phyloP scores from a whole-genome alignment of 2,113 vertebrate genomes.

The Ophiodon elongatus region DNA sequence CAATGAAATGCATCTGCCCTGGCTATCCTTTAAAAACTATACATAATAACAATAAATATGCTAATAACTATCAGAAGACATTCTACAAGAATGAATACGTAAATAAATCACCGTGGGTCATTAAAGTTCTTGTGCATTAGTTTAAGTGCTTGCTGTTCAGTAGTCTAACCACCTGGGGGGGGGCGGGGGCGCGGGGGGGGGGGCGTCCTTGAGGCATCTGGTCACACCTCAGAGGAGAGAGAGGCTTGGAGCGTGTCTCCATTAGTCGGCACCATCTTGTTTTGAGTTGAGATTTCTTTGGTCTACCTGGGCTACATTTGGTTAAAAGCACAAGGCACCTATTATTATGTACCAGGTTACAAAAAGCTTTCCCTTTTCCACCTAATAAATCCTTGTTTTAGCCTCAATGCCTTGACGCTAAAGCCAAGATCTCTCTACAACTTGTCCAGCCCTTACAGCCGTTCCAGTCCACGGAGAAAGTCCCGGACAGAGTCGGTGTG shows the following conservation, averaged over 20 bases:
- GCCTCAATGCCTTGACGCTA: not conserved
- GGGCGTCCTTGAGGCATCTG: too few relatives aligned
- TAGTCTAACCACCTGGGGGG: too few relatives aligned
- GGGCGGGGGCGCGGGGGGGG: too few relatives aligned
- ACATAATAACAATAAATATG: too few relatives aligned
- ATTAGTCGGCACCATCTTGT: not conserved
- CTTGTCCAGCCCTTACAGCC: constrained; percentile 82
- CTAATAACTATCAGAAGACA: too few relatives aligned
- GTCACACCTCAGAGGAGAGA: too few relatives aligned
- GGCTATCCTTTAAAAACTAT: too few relatives aligned
- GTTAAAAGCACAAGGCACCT: not conserved
- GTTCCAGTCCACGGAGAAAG: constrained; percentile 86
- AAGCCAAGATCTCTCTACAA: not conserved
- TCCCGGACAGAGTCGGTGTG: constrained; percentile 63
- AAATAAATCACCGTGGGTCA: too few relatives aligned
- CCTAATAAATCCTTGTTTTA: not conserved
- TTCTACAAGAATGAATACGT: too few relatives aligned
- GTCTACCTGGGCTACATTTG: not conserved
- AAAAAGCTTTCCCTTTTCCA: not conserved
- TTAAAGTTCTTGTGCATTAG: too few relatives aligned
- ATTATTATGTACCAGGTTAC: not conserved
- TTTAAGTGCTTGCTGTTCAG: too few relatives aligned
- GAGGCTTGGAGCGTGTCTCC: not conserved
- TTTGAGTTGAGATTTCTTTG: not conserved
- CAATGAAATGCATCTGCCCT: too few relatives aligned